Percentiles rank a stretch among this genome's conserved stretches.
phyloP scores from a whole-genome alignment of 2,113 vertebrate genomes.

The Mustela nigripes region DNA sequence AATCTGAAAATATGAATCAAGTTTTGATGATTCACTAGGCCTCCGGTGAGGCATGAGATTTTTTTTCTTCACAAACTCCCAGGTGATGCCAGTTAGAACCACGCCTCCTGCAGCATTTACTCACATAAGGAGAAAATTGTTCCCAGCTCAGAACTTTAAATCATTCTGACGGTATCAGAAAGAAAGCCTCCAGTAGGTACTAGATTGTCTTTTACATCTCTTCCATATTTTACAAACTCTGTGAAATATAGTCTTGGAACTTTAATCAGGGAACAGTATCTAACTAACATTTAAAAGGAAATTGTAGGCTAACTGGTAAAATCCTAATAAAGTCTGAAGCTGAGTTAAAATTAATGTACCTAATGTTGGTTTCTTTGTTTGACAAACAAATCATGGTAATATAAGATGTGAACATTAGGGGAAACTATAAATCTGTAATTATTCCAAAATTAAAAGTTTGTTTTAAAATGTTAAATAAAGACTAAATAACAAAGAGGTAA shows the following conservation, averaged over 20 bases:
- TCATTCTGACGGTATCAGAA: background rate
- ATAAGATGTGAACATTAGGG: background rate
- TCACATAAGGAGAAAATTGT: background rate
- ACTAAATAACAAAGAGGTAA: background rate
- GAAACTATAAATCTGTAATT: background rate
- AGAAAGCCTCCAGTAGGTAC: background rate
- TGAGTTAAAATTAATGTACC: background rate
- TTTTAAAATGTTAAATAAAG: constrained; percentile 21
- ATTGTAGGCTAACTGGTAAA: background rate
- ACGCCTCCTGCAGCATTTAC: background rate
- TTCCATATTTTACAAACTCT: background rate
- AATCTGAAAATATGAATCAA: background rate
- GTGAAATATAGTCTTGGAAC: background rate
- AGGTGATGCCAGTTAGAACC: background rate
- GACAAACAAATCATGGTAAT: background rate
- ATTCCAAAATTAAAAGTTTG: background rate
- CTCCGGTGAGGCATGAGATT: background rate
- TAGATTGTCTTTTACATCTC: background rate
- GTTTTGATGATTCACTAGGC: background rate
- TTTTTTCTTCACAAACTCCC: background rate
- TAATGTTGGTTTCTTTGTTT: background rate
- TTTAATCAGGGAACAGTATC: background rate
- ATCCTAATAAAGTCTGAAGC: background rate
- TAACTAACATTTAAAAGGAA: background rate
- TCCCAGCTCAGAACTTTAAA: background rate